Conservation (phyloP, 2,113 vertebrate species). For the Thinocorus orbignyianus region DNA sequence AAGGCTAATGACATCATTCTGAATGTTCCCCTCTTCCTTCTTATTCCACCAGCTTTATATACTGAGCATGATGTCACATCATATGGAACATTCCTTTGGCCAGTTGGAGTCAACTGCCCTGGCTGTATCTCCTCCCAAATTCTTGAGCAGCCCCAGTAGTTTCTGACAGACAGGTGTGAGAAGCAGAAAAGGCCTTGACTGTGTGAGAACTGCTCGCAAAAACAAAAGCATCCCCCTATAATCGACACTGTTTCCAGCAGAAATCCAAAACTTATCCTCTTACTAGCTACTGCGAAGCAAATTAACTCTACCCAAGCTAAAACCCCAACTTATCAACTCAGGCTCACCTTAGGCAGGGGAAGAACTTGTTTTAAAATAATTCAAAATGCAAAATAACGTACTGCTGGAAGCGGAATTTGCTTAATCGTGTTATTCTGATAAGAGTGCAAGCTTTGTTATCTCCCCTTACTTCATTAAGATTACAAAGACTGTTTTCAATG, state of each 20-base stretch:
- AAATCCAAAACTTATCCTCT: neutral
- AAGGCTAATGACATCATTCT: neutral
- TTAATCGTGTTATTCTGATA: neutral
- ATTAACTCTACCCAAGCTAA: neutral
- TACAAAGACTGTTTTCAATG: neutral
- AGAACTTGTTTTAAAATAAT: neutral
- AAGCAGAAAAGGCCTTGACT: neutral
- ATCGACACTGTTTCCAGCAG: neutral
- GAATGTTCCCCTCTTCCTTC: neutral
- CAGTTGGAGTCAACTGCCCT: neutral
- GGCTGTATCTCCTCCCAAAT: neutral
- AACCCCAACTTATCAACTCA: neutral
- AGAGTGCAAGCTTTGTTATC: neutral
- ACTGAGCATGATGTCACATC: neutral
- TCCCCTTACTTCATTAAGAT: neutral
- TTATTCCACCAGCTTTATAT: neutral
- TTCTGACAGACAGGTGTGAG: neutral
- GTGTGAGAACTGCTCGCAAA: neutral
- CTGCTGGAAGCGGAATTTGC: neutral
- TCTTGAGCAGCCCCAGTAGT: neutral
- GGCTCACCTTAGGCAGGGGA: neutral
- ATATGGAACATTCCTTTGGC: neutral
- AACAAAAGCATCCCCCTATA: neutral
- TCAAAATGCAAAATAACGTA: neutral
- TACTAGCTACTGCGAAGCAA: neutral